These are phyloP conservation scores for Heterodera filipjevi DNA, from an alignment of 2,888 invertebrate genomes.

Conservation along the genomic window DNA sequence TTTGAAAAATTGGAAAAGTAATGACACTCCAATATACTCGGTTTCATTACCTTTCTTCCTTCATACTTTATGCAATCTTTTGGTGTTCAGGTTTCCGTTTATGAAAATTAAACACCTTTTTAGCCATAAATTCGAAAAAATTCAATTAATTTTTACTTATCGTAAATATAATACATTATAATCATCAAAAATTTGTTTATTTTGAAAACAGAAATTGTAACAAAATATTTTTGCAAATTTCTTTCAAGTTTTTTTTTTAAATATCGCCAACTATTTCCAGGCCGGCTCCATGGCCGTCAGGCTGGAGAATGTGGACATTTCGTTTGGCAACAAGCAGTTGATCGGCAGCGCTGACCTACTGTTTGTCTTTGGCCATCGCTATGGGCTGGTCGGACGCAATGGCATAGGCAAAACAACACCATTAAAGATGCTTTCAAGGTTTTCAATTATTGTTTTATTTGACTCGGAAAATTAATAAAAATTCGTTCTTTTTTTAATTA, in stretches of 20 bases:
- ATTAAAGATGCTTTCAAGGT: conserved; percentile 86
- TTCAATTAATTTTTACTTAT: too few relatives aligned
- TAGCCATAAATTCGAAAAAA: too few relatives aligned
- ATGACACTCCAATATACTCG: too few relatives aligned
- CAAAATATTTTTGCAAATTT: neutral
- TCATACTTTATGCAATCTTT: too few relatives aligned
- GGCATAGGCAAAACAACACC: conserved; percentile 95
- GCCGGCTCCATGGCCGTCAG: conserved; percentile 82
- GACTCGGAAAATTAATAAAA: neutral
- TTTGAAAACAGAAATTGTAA: too few relatives aligned
- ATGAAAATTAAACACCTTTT: too few relatives aligned
- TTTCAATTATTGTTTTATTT: conserved; percentile 42
- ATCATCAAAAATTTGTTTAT: neutral
- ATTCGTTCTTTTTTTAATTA: conserved; percentile 35
- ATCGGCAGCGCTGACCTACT: conserved; percentile 86
- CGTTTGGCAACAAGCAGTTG: conserved; percentile 93
- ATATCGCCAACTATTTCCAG: neutral
- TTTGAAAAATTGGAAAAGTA: too few relatives aligned
- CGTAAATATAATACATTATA: neutral
- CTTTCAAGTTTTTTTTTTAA: neutral
- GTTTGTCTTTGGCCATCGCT: conserved; percentile 87
- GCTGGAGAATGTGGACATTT: conserved; percentile 96
- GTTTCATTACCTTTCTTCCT: too few relatives aligned
- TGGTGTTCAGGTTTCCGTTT: too few relatives aligned
- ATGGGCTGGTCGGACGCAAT: conserved; percentile 87